Evolutionary conservation across 2,797 vertebrate species (phyloP).

Genomic region (Acanthis flammea): DNA sequence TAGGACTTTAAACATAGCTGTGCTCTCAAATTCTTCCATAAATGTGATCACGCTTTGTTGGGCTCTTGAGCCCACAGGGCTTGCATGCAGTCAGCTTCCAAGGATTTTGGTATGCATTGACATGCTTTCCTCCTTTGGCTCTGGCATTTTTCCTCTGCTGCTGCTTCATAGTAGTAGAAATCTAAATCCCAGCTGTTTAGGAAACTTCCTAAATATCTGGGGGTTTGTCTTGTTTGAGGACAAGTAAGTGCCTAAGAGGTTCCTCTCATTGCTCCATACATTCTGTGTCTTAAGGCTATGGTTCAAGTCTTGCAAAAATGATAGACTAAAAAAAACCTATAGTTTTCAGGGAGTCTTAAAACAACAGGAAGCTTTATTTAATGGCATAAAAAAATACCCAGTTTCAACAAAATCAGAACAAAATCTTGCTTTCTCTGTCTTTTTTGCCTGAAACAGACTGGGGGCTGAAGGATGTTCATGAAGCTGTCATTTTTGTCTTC

Average conservation of each 20-base stretch:
- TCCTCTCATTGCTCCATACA: not conserved
- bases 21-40: not conserved
- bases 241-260: not conserved
- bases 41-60: not conserved
- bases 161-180: not conserved
- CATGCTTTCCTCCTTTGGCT: not conserved
- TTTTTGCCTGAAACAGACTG: not conserved
- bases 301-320: not conserved
- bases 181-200: conserved; percentile 1
- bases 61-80: not conserved
- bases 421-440: not conserved
- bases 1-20: not conserved
- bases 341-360: not conserved
- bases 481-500: not conserved
- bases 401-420: not conserved
- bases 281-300: not conserved
- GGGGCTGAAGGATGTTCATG: not conserved
- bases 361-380: not conserved
- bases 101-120: not conserved
- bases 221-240: not conserved
- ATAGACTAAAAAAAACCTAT: not conserved
- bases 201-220: not conserved
- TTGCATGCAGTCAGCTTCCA: not conserved
- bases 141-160: not conserved
- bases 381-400: not conserved